Evolutionary conservation across 2,888 invertebrate species (phyloP).

Genomic region (Leucoptera coffeella): DNA sequence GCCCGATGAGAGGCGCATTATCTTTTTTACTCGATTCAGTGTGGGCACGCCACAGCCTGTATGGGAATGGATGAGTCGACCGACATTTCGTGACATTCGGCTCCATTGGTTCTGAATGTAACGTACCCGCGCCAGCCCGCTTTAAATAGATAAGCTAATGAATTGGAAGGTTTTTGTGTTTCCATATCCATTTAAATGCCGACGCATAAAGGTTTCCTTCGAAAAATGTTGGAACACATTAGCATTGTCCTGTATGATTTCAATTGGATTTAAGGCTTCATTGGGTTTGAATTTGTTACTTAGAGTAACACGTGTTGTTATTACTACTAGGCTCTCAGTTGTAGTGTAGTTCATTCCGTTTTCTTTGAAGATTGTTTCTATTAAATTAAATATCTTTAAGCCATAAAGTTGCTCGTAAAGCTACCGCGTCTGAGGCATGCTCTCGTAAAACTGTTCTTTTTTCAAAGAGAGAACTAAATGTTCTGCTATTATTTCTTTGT

Average conservation of each 20-base stretch:
- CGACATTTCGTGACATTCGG: slow-evolving; percentile 44
- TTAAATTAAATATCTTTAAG: no score
- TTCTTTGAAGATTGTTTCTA: no score
- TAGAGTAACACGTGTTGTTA: no score
- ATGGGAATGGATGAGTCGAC: slow-evolving; percentile 24
- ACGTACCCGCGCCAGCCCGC: slow-evolving; percentile 23
- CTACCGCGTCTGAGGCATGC: no score
- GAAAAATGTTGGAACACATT: slow-evolving; percentile 15
- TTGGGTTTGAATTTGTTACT: not conserved
- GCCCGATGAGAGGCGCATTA: slow-evolving; percentile 22
- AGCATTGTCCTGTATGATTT: slow-evolving; percentile 4
- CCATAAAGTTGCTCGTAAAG: no score
- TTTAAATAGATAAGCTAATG: slow-evolving; percentile 49
- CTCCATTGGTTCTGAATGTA: slow-evolving; percentile 45
- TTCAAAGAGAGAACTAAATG: no score
- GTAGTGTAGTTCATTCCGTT: no score
- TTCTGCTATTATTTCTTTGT: no score
- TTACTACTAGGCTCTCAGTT: no score
- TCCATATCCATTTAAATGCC: slow-evolving; percentile 5
- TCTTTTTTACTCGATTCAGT: slow-evolving; percentile 14
- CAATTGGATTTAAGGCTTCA: slow-evolving; percentile 1
- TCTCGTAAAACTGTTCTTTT: no score
- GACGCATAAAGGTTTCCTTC: slow-evolving; percentile 4
- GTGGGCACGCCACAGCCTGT: not conserved
- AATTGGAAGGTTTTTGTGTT: slow-evolving; percentile 42